Conservation (phyloP, 2,888 invertebrate genomes). For the Watsonalla binaria region DNA sequence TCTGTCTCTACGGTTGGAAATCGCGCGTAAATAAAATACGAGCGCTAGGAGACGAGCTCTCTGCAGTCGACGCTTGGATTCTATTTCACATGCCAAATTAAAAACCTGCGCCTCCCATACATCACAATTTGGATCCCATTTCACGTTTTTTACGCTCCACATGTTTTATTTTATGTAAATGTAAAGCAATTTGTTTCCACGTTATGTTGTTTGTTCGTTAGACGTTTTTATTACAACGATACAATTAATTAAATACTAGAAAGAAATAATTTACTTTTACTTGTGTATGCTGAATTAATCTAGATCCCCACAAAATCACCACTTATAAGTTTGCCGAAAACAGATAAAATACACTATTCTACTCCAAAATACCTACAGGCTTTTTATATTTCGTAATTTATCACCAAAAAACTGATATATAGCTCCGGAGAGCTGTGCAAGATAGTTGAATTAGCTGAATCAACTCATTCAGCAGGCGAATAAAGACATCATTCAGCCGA, state of each 20-base stretch:
- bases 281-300: no score
- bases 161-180: slow-evolving; percentile 10
- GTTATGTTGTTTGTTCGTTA: no score
- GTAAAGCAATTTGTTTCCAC: not conserved
- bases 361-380: no score
- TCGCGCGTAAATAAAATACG: slow-evolving; percentile 67
- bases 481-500: slow-evolving; percentile 15
- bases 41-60: slow-evolving; percentile 24
- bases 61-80: slow-evolving; percentile 21
- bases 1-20: slow-evolving; percentile 23
- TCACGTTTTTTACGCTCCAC: slow-evolving; percentile 14
- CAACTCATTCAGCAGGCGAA: slow-evolving; percentile 9
- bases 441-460: slow-evolving; percentile 8
- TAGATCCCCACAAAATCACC: no score
- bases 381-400: no score
- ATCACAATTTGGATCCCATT: slow-evolving; percentile 32
- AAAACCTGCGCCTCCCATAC: slow-evolving; percentile 29
- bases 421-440: no score
- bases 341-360: no score
- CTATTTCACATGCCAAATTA: slow-evolving; percentile 37
- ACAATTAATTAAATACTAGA: no score
- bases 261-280: no score
- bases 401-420: no score
- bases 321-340: no score
- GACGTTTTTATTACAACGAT: no score